Evolutionary conservation across 2,797 vertebrate species (phyloP).

Genomic region (Chelonia mydas): DNA sequence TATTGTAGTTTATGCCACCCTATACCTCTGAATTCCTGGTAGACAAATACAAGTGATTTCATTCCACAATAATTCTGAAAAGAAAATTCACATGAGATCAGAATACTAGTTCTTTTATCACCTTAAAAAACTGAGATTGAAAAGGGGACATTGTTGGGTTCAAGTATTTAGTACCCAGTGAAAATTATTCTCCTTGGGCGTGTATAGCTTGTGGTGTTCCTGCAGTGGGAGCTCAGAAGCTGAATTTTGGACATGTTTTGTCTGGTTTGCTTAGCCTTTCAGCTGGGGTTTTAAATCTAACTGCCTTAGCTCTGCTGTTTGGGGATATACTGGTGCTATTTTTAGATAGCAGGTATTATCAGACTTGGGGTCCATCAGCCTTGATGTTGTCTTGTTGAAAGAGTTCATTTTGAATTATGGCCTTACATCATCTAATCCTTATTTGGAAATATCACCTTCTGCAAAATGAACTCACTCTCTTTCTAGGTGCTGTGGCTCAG

Average conservation of each 20-base stretch:
- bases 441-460: background rate
- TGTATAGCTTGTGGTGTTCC: background rate
- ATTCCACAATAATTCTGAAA: background rate
- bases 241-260: background rate
- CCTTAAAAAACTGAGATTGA: background rate
- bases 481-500: accelerated
- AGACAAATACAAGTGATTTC: background rate
- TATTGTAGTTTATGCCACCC: background rate
- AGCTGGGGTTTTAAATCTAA: background rate
- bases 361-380: background rate
- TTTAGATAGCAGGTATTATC: background rate
- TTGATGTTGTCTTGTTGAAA: background rate
- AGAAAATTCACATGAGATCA: background rate
- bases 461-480: background rate
- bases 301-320: background rate
- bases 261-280: background rate
- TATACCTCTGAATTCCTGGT: background rate
- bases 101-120: background rate
- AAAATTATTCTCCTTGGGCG: background rate
- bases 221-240: background rate
- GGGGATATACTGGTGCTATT: background rate
- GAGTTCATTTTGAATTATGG: background rate
- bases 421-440: background rate
- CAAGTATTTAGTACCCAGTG: background rate
- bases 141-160: background rate